Conservation (phyloP, 2,888 invertebrate genomes). For the Leptura quadrifasciata region DNA sequence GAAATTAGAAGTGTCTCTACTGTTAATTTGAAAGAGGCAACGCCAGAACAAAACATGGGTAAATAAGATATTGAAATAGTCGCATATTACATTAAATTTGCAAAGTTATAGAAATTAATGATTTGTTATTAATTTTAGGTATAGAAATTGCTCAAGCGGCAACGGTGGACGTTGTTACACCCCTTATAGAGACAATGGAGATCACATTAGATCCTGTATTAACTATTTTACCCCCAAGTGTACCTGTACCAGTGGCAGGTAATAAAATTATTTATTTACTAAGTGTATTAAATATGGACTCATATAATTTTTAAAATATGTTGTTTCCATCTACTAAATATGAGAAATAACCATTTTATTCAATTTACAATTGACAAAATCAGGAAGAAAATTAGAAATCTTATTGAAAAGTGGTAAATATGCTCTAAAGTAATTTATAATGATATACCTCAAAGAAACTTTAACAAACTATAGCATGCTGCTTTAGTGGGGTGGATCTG, state of each 20-base stretch:
- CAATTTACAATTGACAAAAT: too few relatives aligned
- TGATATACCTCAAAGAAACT: too few relatives aligned
- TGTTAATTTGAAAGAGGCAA: conserved; percentile 45
- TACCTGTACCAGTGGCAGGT: conserved; percentile 60
- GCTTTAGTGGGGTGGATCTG: too few relatives aligned
- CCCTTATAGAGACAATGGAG: conserved; percentile 43
- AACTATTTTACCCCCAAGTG: conserved; percentile 24
- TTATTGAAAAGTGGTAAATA: too few relatives aligned
- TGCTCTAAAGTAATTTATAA: too few relatives aligned
- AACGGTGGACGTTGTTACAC: conserved; percentile 42
- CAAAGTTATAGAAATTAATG: not conserved
- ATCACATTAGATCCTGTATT: conserved; percentile 43
- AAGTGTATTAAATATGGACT: not conserved
- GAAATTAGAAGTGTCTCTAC: conserved; percentile 48
- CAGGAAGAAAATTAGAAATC: too few relatives aligned
- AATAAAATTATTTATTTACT: conserved; percentile 49
- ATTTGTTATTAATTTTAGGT: conserved; percentile 41
- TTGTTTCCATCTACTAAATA: too few relatives aligned
- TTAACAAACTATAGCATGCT: too few relatives aligned
- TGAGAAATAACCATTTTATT: too few relatives aligned
- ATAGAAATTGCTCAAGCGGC: conserved; percentile 50
- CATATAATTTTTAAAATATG: too few relatives aligned
- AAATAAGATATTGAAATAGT: conserved; percentile 1
- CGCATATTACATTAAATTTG: not conserved
- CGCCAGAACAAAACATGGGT: conserved; percentile 40